Evolutionary conservation across 2,797 vertebrate genomes (phyloP), one percentile per base, ranked within the genome.

Genomic region (Mormyrops boulengeri): DNA sequence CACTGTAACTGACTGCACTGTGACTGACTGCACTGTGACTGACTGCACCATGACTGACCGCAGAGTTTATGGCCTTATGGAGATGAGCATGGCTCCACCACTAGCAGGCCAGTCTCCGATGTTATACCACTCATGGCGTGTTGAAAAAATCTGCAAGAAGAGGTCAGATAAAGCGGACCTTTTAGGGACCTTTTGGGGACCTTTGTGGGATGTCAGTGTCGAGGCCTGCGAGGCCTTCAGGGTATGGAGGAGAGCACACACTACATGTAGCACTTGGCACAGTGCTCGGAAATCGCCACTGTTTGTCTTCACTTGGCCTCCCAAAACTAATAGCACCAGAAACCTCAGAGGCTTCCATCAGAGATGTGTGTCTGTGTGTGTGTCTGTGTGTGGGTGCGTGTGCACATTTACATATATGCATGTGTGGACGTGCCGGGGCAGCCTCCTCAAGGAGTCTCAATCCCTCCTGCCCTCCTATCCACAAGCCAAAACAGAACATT

Each of bases 341-440:
- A 69, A 41, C 49, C 89, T 22, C 84, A 66, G 57, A 19, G 49
- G 44, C 47, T 85, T 55, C 55, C 53, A 60, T 84, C 26, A 22
- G 53, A 11, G 52, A 90, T 91, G 73, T 89, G 90, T 41, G 85
- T 91, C 69, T 85, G 91, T 93, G 95, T 96, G 95, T 95, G 91
- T 95, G 94, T 95, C 14, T 53, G 85, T 55, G 49, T 34, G 50
- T 34, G 26, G 11, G 49, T 55, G 85, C 22, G 22, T 86, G 4
- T 30, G 26, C 47, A 22, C 12, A 50, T 34, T 22, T 17, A 52
- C 66, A 73, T 73, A 73, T 6, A 34, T 73, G 30, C 66, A 73
- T 14, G 17, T 50, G 3, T 85, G 17, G n/a, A 49, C 47, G 94
- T 86, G 22, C 26, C 14, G 7, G 47, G 49, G 47, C 22, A 30